Percentiles rank a stretch among this genome's conserved stretches.
These are phyloP conservation scores for Bombus consobrinus DNA, from an alignment of 1,140 invertebrate species.

Conservation along the genomic window DNA sequence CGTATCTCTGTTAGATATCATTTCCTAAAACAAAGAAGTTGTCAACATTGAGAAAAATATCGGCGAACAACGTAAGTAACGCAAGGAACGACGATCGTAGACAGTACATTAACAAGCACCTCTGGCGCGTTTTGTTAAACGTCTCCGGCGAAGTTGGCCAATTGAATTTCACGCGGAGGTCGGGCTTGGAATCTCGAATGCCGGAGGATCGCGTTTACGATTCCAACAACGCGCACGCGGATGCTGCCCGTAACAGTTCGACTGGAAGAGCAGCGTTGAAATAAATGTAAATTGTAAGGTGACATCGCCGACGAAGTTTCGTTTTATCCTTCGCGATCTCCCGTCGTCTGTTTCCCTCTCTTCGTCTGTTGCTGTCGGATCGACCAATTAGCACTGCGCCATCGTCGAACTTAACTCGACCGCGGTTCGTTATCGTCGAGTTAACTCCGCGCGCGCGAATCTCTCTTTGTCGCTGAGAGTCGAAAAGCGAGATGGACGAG, in stretches of 20 bases:
- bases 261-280: background rate
- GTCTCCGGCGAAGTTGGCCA: constrained; percentile 17
- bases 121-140: constrained; percentile 22
- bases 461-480: background rate
- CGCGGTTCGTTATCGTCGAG: constrained; percentile 11
- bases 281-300: constrained; percentile 34
- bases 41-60: too few species aligned
- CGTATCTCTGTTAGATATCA: background rate
- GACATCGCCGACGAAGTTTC: constrained; percentile 1
- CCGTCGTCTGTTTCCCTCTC: too few species aligned
- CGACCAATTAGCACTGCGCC: constrained; percentile 19
- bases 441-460: background rate
- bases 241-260: background rate
- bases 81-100: background rate
- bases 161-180: constrained; percentile 27
- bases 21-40: background rate
- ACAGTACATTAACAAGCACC: background rate
- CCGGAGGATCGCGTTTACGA: background rate
- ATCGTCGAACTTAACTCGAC: background rate
- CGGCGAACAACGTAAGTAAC: background rate
- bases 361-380: too few species aligned
- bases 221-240: background rate
- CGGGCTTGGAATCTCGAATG: constrained; percentile 14
- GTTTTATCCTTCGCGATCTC: too few species aligned
- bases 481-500: constrained; percentile 5